phyloP scores from a whole-genome alignment of 92 coral and sea anemone genomes.

The Parazoanthus darwini region DNA sequence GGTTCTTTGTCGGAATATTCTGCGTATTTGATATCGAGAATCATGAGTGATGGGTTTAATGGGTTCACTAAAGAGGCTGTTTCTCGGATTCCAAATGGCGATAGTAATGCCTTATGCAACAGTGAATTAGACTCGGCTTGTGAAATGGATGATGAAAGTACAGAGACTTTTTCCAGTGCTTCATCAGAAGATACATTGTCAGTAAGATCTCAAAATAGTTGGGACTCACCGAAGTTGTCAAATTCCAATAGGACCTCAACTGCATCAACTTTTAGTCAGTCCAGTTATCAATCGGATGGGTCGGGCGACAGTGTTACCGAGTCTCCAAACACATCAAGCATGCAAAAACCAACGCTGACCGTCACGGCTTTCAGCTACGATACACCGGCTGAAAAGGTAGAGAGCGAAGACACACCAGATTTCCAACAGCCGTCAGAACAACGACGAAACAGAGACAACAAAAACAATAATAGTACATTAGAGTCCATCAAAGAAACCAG shows the following conservation, averaged over 20 bases:
- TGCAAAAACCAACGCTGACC: conserved; percentile 55
- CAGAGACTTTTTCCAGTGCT: conserved; percentile 17
- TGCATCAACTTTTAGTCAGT: conserved; percentile 59
- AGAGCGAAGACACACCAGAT: conserved; percentile 34
- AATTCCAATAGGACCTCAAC: conserved; percentile 53
- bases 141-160: conserved; percentile 20
- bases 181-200: conserved; percentile 29
- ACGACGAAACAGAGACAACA: conserved; percentile 47
- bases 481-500: conserved; percentile 69
- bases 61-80: conserved; percentile 57
- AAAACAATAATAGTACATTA: conserved; percentile 43
- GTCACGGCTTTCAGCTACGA: conserved; percentile 50
- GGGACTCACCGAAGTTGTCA: conserved; percentile 15
- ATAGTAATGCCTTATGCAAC: conserved; percentile 9
- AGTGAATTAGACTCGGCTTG: not conserved
- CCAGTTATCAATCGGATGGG: conserved; percentile 53
- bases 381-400: conserved; percentile 25
- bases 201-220: conserved; percentile 43
- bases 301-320: conserved; percentile 54
- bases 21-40: conserved; percentile 64
- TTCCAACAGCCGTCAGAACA: conserved; percentile 24
- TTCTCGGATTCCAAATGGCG: not conserved
- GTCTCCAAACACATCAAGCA: conserved; percentile 27
- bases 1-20: conserved; percentile 76
- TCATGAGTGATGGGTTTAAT: conserved; percentile 64